Evolutionary conservation across 2,888 invertebrate species (phyloP), one percentile per base, ranked within the genome.

Genomic region (Cylloceria caligata): DNA sequence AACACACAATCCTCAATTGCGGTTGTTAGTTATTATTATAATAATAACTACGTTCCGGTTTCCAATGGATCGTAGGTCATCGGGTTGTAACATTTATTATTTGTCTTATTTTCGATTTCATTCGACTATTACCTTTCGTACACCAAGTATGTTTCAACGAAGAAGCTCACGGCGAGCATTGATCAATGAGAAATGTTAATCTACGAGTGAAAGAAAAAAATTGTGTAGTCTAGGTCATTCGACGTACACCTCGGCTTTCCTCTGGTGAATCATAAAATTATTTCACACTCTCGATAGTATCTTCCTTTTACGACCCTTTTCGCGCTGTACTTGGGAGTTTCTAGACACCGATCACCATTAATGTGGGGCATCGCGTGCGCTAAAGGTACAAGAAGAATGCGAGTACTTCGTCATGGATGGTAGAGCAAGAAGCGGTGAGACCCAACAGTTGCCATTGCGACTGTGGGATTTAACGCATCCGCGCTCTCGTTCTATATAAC

Each of bases 401-500:
- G 27, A 71, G 74, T 42, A 67, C 78, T 78, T 78, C 62, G 57
- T 75, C 57, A 34, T 65, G 72, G 76, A 72, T 71, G 73, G 72
- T 45, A 62, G 60, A 65, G 57, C 57, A 67, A 21, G 45, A 55
- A 76, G 68, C 49, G 55, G 36, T 30, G 21, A 45, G 39, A 75
- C 69, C 77, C 71, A 81, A 65, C 72, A 67, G 78, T 86, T 76
- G 68, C 81, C 80, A 78, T 78, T 81, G 57, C 77, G 69, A 73
- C 71, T 64, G 62, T 45, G 47, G 74, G 49, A 55, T 55, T 55
- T 27, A 30, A 60, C 24, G 71, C 16, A n/a, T 57, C 30, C 57
- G 30, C 57, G 16, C 7, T 57, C 2, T 0, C n/a, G 30, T 57
- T 30, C 6, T 73, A 42, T 69, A 74, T 55, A 83, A 80, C 76